Base-by-base conservation (phyloP, 2,888 invertebrate species). In the Malthinus flaveolus region DNA sequence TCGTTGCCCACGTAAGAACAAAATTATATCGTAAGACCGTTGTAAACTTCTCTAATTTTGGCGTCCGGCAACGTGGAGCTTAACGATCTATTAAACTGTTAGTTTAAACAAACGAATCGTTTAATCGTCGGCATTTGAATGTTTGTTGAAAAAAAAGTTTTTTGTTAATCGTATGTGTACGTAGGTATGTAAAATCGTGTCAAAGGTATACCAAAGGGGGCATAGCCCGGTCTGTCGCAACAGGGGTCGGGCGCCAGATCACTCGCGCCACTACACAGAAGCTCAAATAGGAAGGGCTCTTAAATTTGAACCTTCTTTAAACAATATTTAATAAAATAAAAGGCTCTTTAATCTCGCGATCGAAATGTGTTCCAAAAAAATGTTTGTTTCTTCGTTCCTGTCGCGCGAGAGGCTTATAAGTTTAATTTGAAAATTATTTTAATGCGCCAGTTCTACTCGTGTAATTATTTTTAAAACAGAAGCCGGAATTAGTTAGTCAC, bases 401-500 rank as follows among this genome's bases (percentile, higher is more conserved):
- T 23, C 1, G 15, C 9, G 61, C 47, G 15, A 42, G 8, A 23
- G 3, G n/a, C 15, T 42, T 42, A 42, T n/a, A 42, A 42, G 39
- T 23, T 42, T 23, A 42, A n/a, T 42, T 42, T 42, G 7, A 42
- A 11, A 23, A 23, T 23, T 23, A 23, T 23, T 23, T 23, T 23
- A 23, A 23, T 23, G 23, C 23, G 5, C 23, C 5, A 3, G 1
- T n/a, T 13, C 23, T 15, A 11, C n/a, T 23, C 1, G 55, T 32
- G 32, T 32, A 32, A 56, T 65, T 65, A 65, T 63, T 65, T 65
- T 65, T 63, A 63, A 63, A 23, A 37, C 55, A 49, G 51, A 61
- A 67, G 68, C 69, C 66, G 70, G 69, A 71, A 69, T 68, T 69
- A 56, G 66, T 64, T 64, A 66, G 69, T 70, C 69, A 68, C 66